Conservation (phyloP, 2,113 vertebrate genomes). For the Galemys pyrenaicus region DNA sequence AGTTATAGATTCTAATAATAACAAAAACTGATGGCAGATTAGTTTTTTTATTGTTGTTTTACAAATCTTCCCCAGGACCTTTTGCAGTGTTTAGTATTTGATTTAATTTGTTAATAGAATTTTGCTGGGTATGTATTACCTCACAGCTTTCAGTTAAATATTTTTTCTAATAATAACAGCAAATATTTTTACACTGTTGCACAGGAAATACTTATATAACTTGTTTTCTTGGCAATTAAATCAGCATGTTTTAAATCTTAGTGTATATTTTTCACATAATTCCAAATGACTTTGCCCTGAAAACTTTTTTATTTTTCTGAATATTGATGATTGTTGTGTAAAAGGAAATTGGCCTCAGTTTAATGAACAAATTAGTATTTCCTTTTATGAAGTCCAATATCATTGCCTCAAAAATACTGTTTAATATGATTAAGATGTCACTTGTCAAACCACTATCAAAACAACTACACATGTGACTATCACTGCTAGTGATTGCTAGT, state of each 20-base stretch:
- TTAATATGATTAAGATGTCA: no score
- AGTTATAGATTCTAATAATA: not conserved
- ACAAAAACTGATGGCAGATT: not conserved
- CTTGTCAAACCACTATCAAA: not conserved
- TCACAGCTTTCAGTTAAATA: not conserved
- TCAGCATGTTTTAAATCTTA: not conserved
- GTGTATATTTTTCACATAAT: not conserved
- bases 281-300: constrained; percentile 17
- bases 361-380: constrained; percentile 15
- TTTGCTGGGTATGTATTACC: not conserved
- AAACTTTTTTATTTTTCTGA: not conserved
- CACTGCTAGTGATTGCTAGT: not conserved
- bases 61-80: not conserved
- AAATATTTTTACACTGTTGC: not conserved
- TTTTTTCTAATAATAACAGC: not conserved
- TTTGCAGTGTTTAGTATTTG: not conserved
- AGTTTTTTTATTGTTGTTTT: not conserved
- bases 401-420: not conserved
- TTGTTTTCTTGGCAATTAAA: not conserved
- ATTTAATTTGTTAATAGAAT: constrained; percentile 14
- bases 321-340: not conserved
- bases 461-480: not conserved
- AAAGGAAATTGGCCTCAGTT: not conserved
- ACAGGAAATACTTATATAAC: not conserved
- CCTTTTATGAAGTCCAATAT: not conserved